Evolutionary conservation across 2,888 invertebrate species (phyloP), one percentile per base, ranked within the genome.

Genomic region (Macropis europaea): DNA sequence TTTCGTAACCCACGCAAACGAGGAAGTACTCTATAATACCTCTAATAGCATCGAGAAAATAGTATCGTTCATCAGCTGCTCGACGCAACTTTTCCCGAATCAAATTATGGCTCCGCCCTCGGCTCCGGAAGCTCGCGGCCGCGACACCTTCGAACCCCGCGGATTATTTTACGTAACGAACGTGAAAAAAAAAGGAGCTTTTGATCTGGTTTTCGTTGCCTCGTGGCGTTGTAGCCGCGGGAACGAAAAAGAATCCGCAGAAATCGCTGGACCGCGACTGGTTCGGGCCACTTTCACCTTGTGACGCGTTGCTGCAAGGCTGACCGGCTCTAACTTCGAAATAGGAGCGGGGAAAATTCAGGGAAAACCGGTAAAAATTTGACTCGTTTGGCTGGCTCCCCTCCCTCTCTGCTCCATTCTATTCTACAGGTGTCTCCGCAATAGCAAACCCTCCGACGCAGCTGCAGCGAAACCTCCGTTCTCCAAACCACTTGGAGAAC

Each of bases 231-330:
- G 11, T 1, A 28, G 32, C 38, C 13, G 22, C 34, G n/a, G 40
- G 40, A 40, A 54, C 7, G n/a, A 40, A 19, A 50, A 53, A 54
- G 43, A 59, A 48, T 47, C 40, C 3, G 30, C 71, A 38, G 56
- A 62, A 71, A 36, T 71, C 71, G 62, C 22, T 72, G 71, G 71
- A 72, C 71, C 71, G 71, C 62, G 56, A 72, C 71, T 22, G 3
- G 50, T 45, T 52, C 56, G 19, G 62, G 15, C 52, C 71, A 73
- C 73, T 73, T 73, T 73, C 73, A 73, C 73, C 73, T n/a, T 38
- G 59, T 64, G 64, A 53, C 71, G 72, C 47, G 34, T 32, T 30
- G 22, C 15, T 3, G 43, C 73, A 71, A 70, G 73, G 72, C 48
- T 57, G 64, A 72, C 73, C 53, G 32, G 59, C 17, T 48, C 32